phyloP scores from a whole-genome alignment of 2,113 vertebrate genomes.

The Phocoena phocoena region DNA sequence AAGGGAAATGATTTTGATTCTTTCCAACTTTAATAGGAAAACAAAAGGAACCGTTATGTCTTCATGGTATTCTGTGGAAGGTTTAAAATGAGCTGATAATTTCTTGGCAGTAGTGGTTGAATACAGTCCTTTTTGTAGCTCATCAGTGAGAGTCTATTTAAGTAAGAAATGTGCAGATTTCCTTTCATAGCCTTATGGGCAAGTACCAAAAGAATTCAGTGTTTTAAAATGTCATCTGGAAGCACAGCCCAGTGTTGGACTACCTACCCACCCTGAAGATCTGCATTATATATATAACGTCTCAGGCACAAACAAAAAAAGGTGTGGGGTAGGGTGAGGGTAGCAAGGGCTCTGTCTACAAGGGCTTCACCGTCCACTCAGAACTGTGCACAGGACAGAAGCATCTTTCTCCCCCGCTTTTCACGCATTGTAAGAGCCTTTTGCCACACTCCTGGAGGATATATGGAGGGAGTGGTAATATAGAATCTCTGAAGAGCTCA shows the following conservation, averaged over 20 bases:
- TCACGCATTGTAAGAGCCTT: background rate
- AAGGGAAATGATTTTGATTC: conserved; percentile 42
- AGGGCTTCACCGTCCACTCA: background rate
- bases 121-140: background rate
- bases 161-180: background rate
- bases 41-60: background rate
- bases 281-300: background rate
- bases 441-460: background rate
- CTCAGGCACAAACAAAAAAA: background rate
- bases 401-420: background rate
- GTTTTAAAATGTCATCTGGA: background rate
- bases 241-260: background rate
- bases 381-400: background rate
- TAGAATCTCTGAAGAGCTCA: background rate
- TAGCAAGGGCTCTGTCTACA: background rate
- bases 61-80: background rate
- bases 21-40: conserved; percentile 46
- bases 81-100: conserved; percentile 14
- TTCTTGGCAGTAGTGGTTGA: background rate
- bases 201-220: background rate
- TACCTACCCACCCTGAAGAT: background rate
- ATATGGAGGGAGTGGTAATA: background rate
- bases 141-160: background rate
- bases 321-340: background rate
- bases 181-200: background rate